Evolutionary conservation across 2,113 vertebrate species (phyloP).

Genomic region (Centropus bengalensis): DNA sequence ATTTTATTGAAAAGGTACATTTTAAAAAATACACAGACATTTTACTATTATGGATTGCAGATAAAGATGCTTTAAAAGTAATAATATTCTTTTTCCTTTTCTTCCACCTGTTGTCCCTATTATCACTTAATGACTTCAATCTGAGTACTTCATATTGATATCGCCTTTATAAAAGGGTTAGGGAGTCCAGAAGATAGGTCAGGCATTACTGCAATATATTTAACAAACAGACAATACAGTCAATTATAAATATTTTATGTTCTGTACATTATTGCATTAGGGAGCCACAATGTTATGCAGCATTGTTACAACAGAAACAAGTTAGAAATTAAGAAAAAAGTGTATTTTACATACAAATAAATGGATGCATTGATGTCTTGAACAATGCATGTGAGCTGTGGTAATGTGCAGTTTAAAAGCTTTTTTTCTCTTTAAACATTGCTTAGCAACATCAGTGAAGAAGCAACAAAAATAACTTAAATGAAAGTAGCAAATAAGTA

Average conservation of each 20-base stretch:
- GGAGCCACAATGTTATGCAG: slow-evolving; percentile 82
- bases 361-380: slow-evolving; percentile 66
- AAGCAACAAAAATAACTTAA: slow-evolving; percentile 80
- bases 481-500: slow-evolving; percentile 75
- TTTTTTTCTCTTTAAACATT: slow-evolving; percentile 69
- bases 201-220: slow-evolving; percentile 73
- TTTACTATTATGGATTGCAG: slow-evolving; percentile 83
- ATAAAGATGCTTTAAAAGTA: slow-evolving; percentile 80
- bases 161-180: slow-evolving; percentile 71
- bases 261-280: slow-evolving; percentile 95
- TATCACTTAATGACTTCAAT: slow-evolving; percentile 75
- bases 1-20: slow-evolving; percentile 91
- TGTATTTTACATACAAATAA: slow-evolving; percentile 73
- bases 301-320: slow-evolving; percentile 79
- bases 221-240: slow-evolving; percentile 81
- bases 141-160: slow-evolving; percentile 69
- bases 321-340: slow-evolving; percentile 73
- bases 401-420: slow-evolving; percentile 73
- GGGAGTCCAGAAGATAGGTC: slow-evolving; percentile 45
- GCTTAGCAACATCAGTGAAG: slow-evolving; percentile 71
- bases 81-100: slow-evolving; percentile 66
- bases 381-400: slow-evolving; percentile 64
- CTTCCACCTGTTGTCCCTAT: slow-evolving; percentile 67
- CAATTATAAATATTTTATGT: slow-evolving; percentile 83
- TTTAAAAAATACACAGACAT: slow-evolving; percentile 89